phyloP scores from a whole-genome alignment of 1,140 invertebrate genomes.

The Drosophila navojoa region DNA sequence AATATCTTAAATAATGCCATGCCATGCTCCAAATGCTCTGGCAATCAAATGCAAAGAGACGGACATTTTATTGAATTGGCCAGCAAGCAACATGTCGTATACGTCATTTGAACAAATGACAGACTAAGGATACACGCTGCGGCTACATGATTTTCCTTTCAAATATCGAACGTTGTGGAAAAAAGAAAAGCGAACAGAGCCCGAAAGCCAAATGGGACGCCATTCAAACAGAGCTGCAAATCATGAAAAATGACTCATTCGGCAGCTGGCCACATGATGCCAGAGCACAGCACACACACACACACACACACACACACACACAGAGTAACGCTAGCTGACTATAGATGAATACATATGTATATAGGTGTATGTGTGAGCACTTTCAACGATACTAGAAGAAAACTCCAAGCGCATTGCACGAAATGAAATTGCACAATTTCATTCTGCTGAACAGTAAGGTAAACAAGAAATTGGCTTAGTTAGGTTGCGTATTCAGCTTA shows the following conservation, averaged over 20 bases:
- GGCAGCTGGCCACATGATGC: conserved; percentile 40
- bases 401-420: conserved; percentile 22
- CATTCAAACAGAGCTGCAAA: conserved; percentile 40
- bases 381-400: neutral
- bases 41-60: conserved; percentile 43
- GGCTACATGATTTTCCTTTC: conserved; percentile 46
- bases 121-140: conserved; percentile 26
- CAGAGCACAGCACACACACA: conserved; percentile 6
- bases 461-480: neutral
- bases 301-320: neutral
- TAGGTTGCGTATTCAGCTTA: neutral
- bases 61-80: conserved; percentile 44
- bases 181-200: neutral
- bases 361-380: neutral
- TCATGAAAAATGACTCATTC: conserved; percentile 59
- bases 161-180: conserved; percentile 24
- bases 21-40: conserved; percentile 21
- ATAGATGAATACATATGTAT: neutral
- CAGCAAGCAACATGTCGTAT: conserved; percentile 33
- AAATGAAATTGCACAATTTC: conserved; percentile 20
- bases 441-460: neutral
- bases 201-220: conserved; percentile 19
- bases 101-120: conserved; percentile 40
- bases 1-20: conserved; percentile 12
- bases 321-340: neutral